Conservation (phyloP, 2,113 vertebrate genomes). For the Rhinopithecus roxellana region DNA sequence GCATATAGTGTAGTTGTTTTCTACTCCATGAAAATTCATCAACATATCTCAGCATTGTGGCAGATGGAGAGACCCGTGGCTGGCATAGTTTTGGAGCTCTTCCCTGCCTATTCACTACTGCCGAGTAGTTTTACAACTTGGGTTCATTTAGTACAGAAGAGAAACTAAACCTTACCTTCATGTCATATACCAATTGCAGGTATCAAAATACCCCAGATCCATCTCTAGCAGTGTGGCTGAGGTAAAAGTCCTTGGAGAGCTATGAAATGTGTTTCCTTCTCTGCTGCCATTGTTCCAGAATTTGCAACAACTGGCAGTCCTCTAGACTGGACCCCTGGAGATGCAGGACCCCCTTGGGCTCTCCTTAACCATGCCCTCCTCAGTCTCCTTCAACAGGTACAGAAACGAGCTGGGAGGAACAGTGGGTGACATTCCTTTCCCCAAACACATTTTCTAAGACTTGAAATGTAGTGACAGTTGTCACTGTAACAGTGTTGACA, state of each 20-base stretch:
- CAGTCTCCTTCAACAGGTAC: not conserved
- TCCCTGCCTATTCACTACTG: conserved; percentile 35
- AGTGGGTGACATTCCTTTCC: not conserved
- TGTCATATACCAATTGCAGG: not conserved
- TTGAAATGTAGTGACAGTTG: not conserved
- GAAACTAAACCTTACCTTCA: not conserved
- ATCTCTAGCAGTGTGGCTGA: not conserved
- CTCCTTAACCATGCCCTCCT: not conserved
- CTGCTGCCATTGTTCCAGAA: not conserved
- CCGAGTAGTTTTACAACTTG: conserved; percentile 45
- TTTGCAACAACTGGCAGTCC: not conserved
- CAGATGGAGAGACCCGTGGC: conserved; percentile 57
- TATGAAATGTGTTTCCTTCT: not conserved
- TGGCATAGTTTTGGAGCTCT: conserved; percentile 24
- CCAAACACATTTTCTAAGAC: not conserved
- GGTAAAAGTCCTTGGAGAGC: not conserved
- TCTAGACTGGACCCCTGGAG: not conserved
- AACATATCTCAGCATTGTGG: not conserved
- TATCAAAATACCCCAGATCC: not conserved
- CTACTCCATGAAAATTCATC: conserved; percentile 61
- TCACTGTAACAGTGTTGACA: not conserved
- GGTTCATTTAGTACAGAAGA: not conserved
- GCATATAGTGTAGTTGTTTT: conserved; percentile 37
- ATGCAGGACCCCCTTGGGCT: not conserved
- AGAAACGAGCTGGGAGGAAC: not conserved